Evolutionary conservation across 23 tunicate species (phyloP).

Genomic region (Trididemnum miniatum): DNA sequence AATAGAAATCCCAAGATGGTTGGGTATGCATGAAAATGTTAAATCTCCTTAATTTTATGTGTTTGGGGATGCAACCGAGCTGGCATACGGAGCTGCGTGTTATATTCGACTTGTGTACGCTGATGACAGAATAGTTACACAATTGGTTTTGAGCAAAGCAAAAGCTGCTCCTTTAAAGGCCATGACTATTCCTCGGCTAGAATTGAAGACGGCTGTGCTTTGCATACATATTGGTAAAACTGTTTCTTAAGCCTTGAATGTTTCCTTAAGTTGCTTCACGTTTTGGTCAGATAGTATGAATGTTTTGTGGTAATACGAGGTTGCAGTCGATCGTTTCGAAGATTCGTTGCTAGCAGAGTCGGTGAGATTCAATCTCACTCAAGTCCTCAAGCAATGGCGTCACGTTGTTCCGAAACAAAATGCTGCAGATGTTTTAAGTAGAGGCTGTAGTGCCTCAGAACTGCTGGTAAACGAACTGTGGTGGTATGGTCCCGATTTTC

Average conservation of each 20-base stretch:
- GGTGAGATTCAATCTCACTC: neutral
- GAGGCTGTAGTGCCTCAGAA: neutral
- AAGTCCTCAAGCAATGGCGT: constrained; percentile 2
- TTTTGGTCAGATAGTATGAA: constrained; percentile 9
- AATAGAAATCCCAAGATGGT: constrained; percentile 5
- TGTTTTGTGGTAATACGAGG: constrained; percentile 2
- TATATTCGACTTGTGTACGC: neutral
- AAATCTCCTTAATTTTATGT: neutral
- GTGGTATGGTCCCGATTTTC: neutral
- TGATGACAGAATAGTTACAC: neutral
- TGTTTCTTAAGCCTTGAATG: neutral
- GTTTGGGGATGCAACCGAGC: neutral
- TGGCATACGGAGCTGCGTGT: constrained; percentile 1
- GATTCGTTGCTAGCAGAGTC: neutral
- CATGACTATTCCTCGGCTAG: constrained; percentile 9
- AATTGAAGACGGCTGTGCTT: neutral
- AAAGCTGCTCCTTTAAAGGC: neutral
- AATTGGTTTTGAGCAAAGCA: neutral
- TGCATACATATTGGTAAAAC: neutral
- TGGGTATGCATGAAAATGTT: neutral
- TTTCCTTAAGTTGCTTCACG: neutral
- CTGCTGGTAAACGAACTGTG: neutral
- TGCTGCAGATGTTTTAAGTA: neutral
- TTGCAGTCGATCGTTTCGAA: neutral
- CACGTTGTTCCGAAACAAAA: neutral